Percentiles rank a stretch among this genome's conserved stretches.
Evolutionary conservation across 2,113 vertebrate species (phyloP).

Genomic region (Gambusia holbrooki): DNA sequence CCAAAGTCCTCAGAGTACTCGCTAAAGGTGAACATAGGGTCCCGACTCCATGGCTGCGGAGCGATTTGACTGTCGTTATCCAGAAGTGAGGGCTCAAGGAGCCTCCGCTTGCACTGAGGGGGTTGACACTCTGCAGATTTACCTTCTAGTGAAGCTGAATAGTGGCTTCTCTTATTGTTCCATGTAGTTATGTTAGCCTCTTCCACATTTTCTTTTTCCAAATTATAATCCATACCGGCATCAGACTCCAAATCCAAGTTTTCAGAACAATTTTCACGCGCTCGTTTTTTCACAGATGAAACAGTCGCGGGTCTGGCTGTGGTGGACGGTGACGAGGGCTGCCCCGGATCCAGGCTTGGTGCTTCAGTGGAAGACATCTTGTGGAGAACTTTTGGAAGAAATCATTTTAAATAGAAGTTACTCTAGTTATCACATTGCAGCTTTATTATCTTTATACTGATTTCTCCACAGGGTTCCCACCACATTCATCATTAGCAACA

Average conservation of each 20-base stretch:
- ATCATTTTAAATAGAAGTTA: neutral
- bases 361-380: slow-evolving; percentile 50
- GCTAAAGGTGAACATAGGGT: slow-evolving; percentile 36
- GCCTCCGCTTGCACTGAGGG: slow-evolving; percentile 56
- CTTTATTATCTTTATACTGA: neutral
- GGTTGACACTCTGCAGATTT: slow-evolving; percentile 44
- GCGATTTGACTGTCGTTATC: slow-evolving; percentile 18
- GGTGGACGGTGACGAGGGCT: slow-evolving; percentile 4
- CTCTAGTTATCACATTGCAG: neutral
- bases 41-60: slow-evolving; percentile 48
- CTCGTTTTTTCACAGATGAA: slow-evolving; percentile 50
- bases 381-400: slow-evolving; percentile 50
- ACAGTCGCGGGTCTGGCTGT: slow-evolving; percentile 1
- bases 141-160: slow-evolving; percentile 3
- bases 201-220: slow-evolving; percentile 11
- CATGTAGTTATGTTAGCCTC: slow-evolving; percentile 20
- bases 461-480: neutral
- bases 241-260: slow-evolving; percentile 4
- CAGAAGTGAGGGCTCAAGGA: neutral
- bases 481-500: neutral
- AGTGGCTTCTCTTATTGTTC: neutral
- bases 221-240: neutral
- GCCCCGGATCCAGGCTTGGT: slow-evolving; percentile 16
- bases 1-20: slow-evolving; percentile 17
- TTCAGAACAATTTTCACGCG: slow-evolving; percentile 15